Evolutionary conservation across 2,113 vertebrate species (phyloP).

Genomic region (Capricornis sumatraensis): DNA sequence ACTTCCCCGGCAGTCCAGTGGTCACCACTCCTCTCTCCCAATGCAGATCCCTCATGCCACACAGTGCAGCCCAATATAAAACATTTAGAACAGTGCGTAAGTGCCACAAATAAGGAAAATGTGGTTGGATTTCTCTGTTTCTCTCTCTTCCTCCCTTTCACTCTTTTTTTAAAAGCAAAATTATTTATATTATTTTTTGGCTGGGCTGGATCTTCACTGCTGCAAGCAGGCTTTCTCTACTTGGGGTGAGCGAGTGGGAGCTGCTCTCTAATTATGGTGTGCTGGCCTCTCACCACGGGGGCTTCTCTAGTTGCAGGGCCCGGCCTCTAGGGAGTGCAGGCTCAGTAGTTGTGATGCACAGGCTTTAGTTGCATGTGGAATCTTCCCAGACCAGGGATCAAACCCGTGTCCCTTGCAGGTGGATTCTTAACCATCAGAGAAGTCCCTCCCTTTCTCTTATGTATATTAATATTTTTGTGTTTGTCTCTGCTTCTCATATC

Average conservation of each 20-base stretch:
- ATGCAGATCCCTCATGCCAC: background rate
- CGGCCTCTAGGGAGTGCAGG: fast-evolving
- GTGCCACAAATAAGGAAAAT: background rate
- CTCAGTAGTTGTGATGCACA: background rate
- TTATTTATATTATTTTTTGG: background rate
- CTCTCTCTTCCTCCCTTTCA: background rate
- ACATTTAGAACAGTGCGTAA: background rate
- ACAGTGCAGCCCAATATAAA: background rate
- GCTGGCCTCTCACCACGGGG: fast-evolving
- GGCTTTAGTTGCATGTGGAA: background rate
- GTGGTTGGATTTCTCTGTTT: background rate
- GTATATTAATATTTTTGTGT: background rate
- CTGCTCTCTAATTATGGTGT: background rate
- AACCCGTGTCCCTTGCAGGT: background rate
- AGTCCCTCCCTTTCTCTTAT: background rate
- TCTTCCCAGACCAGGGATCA: background rate
- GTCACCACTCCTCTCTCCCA: background rate
- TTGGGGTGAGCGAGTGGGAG: background rate
- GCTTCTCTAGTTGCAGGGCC: background rate
- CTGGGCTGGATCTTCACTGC: background rate
- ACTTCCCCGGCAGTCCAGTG: background rate
- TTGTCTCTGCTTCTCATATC: background rate
- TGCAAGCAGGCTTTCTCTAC: background rate
- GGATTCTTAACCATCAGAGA: background rate
- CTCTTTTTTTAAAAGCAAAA: background rate